Percentiles rank a stretch among this genome's conserved stretches.
Evolutionary conservation across 2,888 invertebrate species (phyloP).

Genomic region (Tillus elongatus): DNA sequence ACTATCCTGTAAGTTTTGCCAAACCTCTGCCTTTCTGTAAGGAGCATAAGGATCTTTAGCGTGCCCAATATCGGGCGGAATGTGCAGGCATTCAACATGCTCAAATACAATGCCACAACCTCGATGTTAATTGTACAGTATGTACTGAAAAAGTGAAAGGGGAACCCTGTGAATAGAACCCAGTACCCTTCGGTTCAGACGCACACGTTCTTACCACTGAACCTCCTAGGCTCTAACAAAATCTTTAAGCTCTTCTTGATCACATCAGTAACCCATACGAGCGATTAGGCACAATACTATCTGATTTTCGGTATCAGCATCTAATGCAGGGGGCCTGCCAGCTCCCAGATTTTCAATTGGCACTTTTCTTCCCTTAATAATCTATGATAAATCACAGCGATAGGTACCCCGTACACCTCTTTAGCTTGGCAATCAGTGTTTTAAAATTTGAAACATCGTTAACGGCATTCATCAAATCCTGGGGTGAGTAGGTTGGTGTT

Average conservation of each 20-base stretch:
- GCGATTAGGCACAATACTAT: slow-evolving; percentile 14
- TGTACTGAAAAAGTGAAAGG: too few species aligned
- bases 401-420: slow-evolving; percentile 10
- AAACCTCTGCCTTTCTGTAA: too few species aligned
- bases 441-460: neutral
- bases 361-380: slow-evolving; percentile 13
- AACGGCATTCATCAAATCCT: slow-evolving; percentile 2
- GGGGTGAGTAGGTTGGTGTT: neutral
- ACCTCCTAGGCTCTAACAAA: too few species aligned
- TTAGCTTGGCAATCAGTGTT: neutral
- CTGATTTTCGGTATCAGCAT: slow-evolving; percentile 9
- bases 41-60: too few species aligned
- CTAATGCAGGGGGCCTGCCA: slow-evolving; percentile 10
- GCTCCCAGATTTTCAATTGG: slow-evolving; percentile 8
- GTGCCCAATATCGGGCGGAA: too few species aligned
- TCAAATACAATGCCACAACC: too few species aligned
- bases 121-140: too few species aligned
- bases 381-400: slow-evolving; percentile 9
- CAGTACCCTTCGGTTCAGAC: too few species aligned
- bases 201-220: too few species aligned
- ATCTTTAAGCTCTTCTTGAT: slow-evolving; percentile 17
- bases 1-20: too few species aligned
- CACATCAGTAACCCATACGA: slow-evolving; percentile 20
- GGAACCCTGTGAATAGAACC: too few species aligned
- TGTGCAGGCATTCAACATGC: too few species aligned